Conservation (phyloP, 2,113 vertebrate species). For the Recurvirostra avosetta region DNA sequence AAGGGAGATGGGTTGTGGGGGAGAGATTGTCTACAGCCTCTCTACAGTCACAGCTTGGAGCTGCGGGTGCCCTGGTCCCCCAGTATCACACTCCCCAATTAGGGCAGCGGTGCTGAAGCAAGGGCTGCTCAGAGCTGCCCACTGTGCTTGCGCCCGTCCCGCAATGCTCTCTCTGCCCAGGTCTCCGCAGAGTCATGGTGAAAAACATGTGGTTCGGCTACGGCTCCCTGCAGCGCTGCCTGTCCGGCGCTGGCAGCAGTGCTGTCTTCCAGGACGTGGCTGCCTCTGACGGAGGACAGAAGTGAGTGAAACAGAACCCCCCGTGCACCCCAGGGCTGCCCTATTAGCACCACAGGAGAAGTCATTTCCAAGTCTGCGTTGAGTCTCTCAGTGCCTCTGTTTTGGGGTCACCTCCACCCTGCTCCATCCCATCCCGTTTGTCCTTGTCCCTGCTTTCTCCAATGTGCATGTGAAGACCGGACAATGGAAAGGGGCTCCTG, state of each 20-base stretch:
- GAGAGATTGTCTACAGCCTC: not conserved
- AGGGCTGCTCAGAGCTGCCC: not conserved
- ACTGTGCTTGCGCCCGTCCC: fast-evolving
- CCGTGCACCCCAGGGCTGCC: not conserved
- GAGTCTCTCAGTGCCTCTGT: not conserved
- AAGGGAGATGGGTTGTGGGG: not conserved
- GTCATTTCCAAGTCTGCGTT: fast-evolving
- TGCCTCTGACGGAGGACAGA: conserved; percentile 68
- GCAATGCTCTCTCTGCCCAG: conserved; percentile 37
- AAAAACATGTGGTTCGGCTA: conserved; percentile 87
- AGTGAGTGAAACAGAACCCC: conserved; percentile 63
- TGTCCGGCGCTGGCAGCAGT: conserved; percentile 1
- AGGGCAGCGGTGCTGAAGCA: not conserved
- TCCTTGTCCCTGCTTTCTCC: not conserved
- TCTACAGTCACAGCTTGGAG: not conserved
- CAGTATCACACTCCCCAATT: not conserved
- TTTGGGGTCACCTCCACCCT: not conserved
- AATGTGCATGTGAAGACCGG: fast-evolving
- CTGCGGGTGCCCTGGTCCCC: not conserved
- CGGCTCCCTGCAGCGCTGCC: conserved; percentile 72
- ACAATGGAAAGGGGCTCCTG: not conserved
- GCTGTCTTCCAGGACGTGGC: conserved; percentile 24
- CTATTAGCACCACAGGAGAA: not conserved
- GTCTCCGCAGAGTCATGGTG: conserved; percentile 74
- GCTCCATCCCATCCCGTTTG: not conserved